phyloP scores from a whole-genome alignment of 1,140 invertebrate species.

The Drosophila rhopaloa region DNA sequence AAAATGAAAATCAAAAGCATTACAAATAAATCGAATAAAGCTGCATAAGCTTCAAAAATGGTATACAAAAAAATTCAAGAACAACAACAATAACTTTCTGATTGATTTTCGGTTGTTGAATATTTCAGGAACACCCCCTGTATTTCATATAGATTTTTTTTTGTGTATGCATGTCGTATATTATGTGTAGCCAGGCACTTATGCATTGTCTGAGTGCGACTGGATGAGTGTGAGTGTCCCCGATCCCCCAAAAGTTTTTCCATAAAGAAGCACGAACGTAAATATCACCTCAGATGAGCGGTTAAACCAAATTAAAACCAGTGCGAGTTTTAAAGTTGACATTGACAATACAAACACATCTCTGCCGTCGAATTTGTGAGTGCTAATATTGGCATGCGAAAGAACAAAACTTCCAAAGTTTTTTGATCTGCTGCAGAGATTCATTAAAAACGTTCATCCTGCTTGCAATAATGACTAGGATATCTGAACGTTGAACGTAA shows the following conservation, averaged over 20 bases:
- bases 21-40: too few relatives aligned
- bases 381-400: background rate
- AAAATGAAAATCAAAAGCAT: too few relatives aligned
- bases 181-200: slow-evolving; percentile 61
- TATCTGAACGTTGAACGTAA: too few relatives aligned
- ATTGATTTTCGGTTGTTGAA: too few relatives aligned
- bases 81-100: too few relatives aligned
- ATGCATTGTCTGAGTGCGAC: slow-evolving; percentile 40
- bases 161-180: slow-evolving; percentile 28
- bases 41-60: too few relatives aligned
- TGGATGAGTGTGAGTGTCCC: background rate
- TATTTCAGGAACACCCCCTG: too few relatives aligned
- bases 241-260: background rate
- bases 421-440: background rate
- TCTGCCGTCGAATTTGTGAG: background rate
- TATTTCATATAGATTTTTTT: background rate
- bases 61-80: too few relatives aligned
- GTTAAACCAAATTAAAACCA: slow-evolving; percentile 10
- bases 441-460: too few relatives aligned
- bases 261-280: slow-evolving; percentile 19
- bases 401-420: background rate
- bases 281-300: background rate
- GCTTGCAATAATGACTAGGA: too few relatives aligned
- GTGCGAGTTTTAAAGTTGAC: background rate
- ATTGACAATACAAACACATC: background rate